These are phyloP conservation scores for Arctopsyche grandis DNA, from an alignment of 1,140 invertebrate genomes.

Conservation along the genomic window DNA sequence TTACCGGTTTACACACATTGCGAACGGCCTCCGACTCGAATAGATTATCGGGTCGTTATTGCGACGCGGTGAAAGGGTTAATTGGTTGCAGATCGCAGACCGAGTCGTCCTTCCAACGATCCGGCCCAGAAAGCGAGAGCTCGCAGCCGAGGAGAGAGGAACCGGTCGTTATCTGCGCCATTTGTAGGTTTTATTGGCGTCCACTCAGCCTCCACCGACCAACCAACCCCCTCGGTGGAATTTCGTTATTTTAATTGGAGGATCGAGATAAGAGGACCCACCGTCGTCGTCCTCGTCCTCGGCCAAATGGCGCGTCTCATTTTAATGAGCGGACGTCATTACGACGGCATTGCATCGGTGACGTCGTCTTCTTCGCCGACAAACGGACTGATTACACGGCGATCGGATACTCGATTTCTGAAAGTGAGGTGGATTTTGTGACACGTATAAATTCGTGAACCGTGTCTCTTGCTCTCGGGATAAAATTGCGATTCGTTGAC, in stretches of 20 bases:
- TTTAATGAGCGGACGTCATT: conserved; percentile 52
- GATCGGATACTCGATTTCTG: neutral
- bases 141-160: neutral
- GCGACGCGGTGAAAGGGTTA: conserved; percentile 2
- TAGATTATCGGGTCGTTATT: neutral
- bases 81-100: neutral
- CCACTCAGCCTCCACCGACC: neutral
- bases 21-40: no score
- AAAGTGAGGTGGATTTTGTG: no score
- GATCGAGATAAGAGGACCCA: conserved; percentile 42
- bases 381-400: conserved; percentile 6
- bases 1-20: no score
- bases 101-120: neutral
- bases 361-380: neutral
- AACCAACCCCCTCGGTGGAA: conserved; percentile 25
- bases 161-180: conserved; percentile 28
- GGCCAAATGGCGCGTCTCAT: conserved; percentile 53
- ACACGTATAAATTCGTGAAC: no score
- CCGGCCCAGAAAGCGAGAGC: neutral
- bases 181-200: conserved; percentile 36
- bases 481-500: no score
- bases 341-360: conserved; percentile 23
- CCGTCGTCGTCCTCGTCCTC: conserved; percentile 13
- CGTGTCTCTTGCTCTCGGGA: no score
- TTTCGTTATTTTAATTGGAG: conserved; percentile 54